Base-by-base conservation (phyloP, 2,113 vertebrate species). In the Sapajus apella region DNA sequence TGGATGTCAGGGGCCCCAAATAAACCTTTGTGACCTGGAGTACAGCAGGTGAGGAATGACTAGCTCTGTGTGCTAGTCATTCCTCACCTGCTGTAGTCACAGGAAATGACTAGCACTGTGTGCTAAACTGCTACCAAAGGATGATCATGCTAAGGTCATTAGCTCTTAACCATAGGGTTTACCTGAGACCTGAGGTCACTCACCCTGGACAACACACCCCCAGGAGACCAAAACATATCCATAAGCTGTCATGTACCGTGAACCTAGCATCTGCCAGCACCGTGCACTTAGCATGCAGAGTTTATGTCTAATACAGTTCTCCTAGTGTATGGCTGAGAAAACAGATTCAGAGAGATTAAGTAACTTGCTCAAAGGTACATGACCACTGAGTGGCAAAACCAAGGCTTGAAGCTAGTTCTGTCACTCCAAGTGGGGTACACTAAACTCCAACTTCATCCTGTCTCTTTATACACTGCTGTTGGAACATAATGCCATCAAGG, bases 221-320 rank as follows among this genome's bases (percentile, higher is more conserved):
- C 30, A 50, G 37, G 17, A 58, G 27, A 8, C 17, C 30, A 25
- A 25, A 66, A 72, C 27, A 12, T 0, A 3, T 30, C 37, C 45
- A 23, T 58, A 45, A 77, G 17, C 25, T 27, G 2, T 21, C 21
- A 23, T 1, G 6, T 17, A 14, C 12, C 7, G 0, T 11, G 32
- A 72, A 16, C 32, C 23, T 3, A 18, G 25, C 35, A 68, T 45
- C 68, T 73, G 3, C 45, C 47, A 4, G 27, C 2, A 1, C 27
- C 14, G 5, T 61, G 81, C 6, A 18, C 9, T 7, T n/a, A 1
- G 3, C 10, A 7, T 10, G 3, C 1, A 5, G 9, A 50, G 23
- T 73, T 66, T n/a, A 2, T 21, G 11, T 9, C 23, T 79, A 64
- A 16, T 5, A 35, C 12, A 8, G 3, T 40, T 17, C 17, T 68